These are phyloP conservation scores for Porites australiensis DNA, from an alignment of 64 coral and sea anemone genomes.

Conservation along the genomic window DNA sequence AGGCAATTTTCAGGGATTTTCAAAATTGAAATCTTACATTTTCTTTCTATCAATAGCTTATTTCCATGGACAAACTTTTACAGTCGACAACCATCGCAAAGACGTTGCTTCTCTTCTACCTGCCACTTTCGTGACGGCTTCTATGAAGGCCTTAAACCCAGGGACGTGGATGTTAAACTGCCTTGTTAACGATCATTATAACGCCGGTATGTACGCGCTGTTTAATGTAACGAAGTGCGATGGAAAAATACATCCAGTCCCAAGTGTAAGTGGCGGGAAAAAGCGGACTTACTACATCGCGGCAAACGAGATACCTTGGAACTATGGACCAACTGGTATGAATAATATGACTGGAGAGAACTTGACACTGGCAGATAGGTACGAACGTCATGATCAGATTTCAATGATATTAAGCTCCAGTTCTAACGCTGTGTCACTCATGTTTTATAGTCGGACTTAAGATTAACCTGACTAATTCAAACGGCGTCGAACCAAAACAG, in stretches of 20 bases:
- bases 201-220: slow-evolving; percentile 88
- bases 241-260: slow-evolving; percentile 19
- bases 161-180: slow-evolving; percentile 95
- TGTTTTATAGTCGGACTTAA: too few species aligned
- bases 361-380: slow-evolving; percentile 69
- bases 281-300: slow-evolving; percentile 86
- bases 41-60: slow-evolving; percentile 55
- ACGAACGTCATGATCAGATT: background rate
- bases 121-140: slow-evolving; percentile 84
- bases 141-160: slow-evolving; percentile 82
- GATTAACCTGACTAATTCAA: too few species aligned
- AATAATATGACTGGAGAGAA: slow-evolving; percentile 75
- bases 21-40: background rate
- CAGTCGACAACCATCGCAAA: slow-evolving; percentile 83
- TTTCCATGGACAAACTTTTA: slow-evolving; percentile 88
- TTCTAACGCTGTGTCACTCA: too few species aligned
- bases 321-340: slow-evolving; percentile 84
- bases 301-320: slow-evolving; percentile 87
- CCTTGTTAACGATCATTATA: slow-evolving; percentile 85
- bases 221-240: slow-evolving; percentile 79
- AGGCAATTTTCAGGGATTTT: too few species aligned
- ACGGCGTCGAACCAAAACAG: too few species aligned
- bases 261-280: slow-evolving; percentile 46
- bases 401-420: too few species aligned
- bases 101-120: slow-evolving; percentile 87